Evolutionary conservation across 2,888 invertebrate genomes (phyloP).

Genomic region (Agrochola litura): DNA sequence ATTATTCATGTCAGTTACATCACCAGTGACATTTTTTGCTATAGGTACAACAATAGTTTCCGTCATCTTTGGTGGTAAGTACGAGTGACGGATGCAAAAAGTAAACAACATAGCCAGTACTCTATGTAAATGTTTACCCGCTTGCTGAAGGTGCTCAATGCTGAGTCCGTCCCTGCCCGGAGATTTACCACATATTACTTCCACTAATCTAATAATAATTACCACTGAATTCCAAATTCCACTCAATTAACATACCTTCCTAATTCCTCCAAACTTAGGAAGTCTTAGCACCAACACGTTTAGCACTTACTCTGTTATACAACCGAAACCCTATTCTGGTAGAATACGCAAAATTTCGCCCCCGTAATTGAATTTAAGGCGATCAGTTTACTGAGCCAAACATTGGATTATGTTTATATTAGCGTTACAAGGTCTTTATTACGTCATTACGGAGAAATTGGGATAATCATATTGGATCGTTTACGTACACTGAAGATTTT

Average conservation of each 20-base stretch:
- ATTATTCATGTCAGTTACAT: no score
- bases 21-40: no score
- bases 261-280: slow-evolving; percentile 30
- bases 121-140: no score
- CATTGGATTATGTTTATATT: slow-evolving; percentile 52
- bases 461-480: slow-evolving; percentile 6
- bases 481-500: background rate
- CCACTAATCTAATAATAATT: slow-evolving; percentile 18
- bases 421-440: slow-evolving; percentile 28
- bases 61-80: no score
- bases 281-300: slow-evolving; percentile 43
- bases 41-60: no score
- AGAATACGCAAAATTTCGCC: slow-evolving; percentile 52
- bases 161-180: no score
- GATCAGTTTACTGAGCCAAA: slow-evolving; percentile 42
- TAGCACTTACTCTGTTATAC: slow-evolving; percentile 24
- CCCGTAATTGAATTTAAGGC: slow-evolving; percentile 59
- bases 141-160: no score
- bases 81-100: no score
- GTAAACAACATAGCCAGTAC: no score
- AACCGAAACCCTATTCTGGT: slow-evolving; percentile 56
- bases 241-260: background rate
- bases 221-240: background rate
- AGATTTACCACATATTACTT: no score
- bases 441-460: slow-evolving; percentile 12